Conservation (phyloP, 2,888 invertebrate genomes). For the Eudasyphora cyanicolor region DNA sequence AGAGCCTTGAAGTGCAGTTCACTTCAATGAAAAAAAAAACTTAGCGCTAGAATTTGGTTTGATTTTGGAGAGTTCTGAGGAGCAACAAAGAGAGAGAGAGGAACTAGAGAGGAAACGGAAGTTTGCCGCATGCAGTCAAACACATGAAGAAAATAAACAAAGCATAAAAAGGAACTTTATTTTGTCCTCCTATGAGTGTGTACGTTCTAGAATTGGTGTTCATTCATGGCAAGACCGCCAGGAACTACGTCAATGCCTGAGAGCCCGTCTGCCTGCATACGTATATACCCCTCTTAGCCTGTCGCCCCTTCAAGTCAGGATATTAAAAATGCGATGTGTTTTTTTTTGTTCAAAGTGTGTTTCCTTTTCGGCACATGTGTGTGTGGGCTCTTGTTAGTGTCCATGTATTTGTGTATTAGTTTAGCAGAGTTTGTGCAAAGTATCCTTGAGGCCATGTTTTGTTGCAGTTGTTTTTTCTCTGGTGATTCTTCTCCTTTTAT, state of each 20-base stretch:
- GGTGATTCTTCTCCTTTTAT: no score
- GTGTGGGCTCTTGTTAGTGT: neutral
- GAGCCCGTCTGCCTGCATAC: no score
- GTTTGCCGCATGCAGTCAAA: constrained; percentile 62
- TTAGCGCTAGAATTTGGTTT: neutral
- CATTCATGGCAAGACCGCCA: constrained; percentile 6
- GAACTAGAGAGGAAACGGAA: no score
- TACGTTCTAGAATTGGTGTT: constrained; percentile 2
- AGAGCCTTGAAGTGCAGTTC: neutral
- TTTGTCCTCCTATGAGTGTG: neutral
- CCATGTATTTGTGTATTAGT: neutral
- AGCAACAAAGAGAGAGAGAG: no score
- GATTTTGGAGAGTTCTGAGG: constrained; percentile 19
- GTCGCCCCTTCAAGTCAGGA: constrained; percentile 18
- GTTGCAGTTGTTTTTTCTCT: constrained; percentile 31
- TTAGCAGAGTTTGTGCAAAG: constrained; percentile 50
- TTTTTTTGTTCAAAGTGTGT: constrained; percentile 1
- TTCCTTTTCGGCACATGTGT: neutral
- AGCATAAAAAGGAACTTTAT: constrained; percentile 32
- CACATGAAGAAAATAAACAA: constrained; percentile 48
- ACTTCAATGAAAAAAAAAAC: neutral
- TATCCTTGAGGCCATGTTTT: constrained; percentile 53
- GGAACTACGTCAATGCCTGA: neutral
- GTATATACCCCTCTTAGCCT: no score
- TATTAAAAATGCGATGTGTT: constrained; percentile 24